Percentiles rank a stretch among this genome's conserved stretches.
Conservation (phyloP, 2,797 vertebrate genomes). For the Calcarius lapponicus region DNA sequence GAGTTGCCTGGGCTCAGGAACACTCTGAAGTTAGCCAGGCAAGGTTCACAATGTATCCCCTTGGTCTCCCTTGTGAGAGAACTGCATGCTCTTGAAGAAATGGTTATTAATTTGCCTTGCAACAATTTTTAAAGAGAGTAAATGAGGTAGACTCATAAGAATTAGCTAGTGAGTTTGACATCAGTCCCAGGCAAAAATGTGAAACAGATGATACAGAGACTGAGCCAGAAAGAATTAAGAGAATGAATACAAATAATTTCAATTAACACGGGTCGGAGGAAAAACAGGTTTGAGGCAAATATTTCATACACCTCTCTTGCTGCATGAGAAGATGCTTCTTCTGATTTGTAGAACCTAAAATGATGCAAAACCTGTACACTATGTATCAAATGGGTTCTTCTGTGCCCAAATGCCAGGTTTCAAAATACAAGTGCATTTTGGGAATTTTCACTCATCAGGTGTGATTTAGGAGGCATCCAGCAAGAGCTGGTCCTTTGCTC, state of each 20-base stretch:
- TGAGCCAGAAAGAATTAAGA: constrained; percentile 22
- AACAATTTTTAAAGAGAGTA: background rate
- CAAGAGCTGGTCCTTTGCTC: background rate
- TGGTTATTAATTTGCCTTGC: background rate
- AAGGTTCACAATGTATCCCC: background rate
- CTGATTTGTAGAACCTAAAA: background rate
- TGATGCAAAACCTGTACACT: background rate
- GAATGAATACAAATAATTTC: constrained; percentile 21
- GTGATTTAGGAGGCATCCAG: background rate
- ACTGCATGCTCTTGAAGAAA: background rate
- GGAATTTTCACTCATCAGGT: background rate
- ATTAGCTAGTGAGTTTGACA: constrained; percentile 9
- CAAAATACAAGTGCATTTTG: background rate
- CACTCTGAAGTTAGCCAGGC: background rate
- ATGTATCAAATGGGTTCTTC: background rate
- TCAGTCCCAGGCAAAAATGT: constrained; percentile 7
- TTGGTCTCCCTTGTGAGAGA: background rate
- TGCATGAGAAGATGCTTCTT: background rate
- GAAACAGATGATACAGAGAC: background rate
- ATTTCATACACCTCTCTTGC: background rate
- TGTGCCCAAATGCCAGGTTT: background rate
- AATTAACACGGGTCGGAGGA: background rate
- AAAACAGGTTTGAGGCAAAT: background rate
- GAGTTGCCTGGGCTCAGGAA: background rate
- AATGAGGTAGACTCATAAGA: background rate